Evolutionary conservation across 2,888 invertebrate genomes (phyloP), one percentile per base, ranked within the genome.

Genomic region (Exephanes ischioxanthus): DNA sequence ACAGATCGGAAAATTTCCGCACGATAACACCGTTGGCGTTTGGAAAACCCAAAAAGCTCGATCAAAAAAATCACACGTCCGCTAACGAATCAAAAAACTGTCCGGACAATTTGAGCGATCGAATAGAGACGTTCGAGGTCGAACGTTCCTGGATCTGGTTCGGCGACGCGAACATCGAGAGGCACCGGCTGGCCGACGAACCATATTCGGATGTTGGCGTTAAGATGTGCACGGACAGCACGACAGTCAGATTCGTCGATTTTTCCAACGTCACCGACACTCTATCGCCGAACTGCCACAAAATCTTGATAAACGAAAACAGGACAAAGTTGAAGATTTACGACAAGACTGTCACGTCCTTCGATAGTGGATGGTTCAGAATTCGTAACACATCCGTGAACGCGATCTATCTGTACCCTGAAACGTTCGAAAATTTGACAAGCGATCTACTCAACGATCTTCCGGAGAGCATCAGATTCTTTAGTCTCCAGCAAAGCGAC

Each of bases 361-460:
- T 92, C 55, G 86, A 88, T 11, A 85, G 88, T 9, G 89, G 88
- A n/a, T 92, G 92, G 92, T 92, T 91, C 71, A 87, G 89, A 2
- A 51, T 91, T 19, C 6, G 19, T 0, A 5, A 84, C 77, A n/a
- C 70, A 85, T 1, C 86, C 2, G 80, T 91, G 9, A 68, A 83
- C 85, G 0, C 55, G 91, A 16, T 90, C 91, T 66, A 63, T 91
- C 2, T 84, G 88, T 0, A 19, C 0, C 71, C 83, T n/a, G 92
- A 92, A 76, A 85, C 89, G 0, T 90, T 92, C 33, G 33, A 72
- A 0, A 90, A 92, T 67, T 85, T 92, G 66, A 89, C 89, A 5
- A 87, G 86, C 9, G 91, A 90, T 16, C 26, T 89, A 0, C 55
- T 92, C 4, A 91, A 92, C 80, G 89, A 90, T 63, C 78, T 92